Evolutionary conservation across 2,888 invertebrate genomes (phyloP), one percentile per base, ranked within the genome.

Genomic region (Coenonympha glycerion): DNA sequence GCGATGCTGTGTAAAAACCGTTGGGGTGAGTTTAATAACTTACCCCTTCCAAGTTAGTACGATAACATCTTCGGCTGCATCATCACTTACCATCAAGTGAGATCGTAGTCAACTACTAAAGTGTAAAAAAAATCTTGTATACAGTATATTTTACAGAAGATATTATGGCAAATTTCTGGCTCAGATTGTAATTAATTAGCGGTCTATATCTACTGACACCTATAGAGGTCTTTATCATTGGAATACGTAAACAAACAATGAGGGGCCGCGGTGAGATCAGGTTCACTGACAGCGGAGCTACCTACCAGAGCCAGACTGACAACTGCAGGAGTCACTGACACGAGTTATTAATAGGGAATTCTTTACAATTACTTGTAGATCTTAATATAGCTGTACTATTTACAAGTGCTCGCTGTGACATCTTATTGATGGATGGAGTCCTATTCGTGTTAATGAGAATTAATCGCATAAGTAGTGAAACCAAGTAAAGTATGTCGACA

Each of bases 401-500:
- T 76, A 74, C 69, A 77, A 73, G 74, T 70, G 73, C 24, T 18
- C 24, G 45, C 73, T 67, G 71, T 76, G 79, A 76, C 76, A 82
- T 68, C 66, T 67, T 73, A 77, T 74, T 79, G 80, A 82, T 69
- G 59, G 64, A 73, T 70, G 66, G 61, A 65, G 66, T 62, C 59
- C 62, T 68, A 61, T 64, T 34, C 59, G 59, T 67, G 64, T 68
- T 75, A 74, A 80, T 77, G 76, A 76, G 69, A 80, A 80, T 78
- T 76, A 76, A n/a, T n/a, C n/a, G n/a, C 31, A 31, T 80, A 79
- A 77, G 64, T 71, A 60, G 53, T 71, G 61, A 68, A 30, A 41
- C 28, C n/a, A n/a, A n/a, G n/a, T 28, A 30, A 76, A 77, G 68
- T 78, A 68, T 77, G 71, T 76, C 71, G 68, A 57, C 52, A 55